phyloP scores from a whole-genome alignment of 2,797 vertebrate species.

The Podarcis siculus region DNA sequence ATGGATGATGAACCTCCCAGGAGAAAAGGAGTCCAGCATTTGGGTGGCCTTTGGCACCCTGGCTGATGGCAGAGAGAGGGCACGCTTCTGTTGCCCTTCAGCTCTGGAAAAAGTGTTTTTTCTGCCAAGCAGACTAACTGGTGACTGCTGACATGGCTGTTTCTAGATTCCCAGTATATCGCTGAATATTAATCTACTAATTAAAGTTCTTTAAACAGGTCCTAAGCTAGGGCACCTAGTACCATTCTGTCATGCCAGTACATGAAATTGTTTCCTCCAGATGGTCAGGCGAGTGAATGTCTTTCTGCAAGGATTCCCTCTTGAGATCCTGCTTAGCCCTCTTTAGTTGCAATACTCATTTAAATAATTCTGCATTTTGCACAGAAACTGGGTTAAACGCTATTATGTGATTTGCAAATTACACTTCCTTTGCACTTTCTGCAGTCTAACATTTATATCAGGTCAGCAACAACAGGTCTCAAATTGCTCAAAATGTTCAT shows the following conservation, averaged over 20 bases:
- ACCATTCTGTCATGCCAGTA: background rate
- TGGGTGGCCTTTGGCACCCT: no score
- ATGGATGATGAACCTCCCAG: no score
- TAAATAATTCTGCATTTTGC: background rate
- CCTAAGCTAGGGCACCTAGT: background rate
- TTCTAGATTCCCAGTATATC: background rate
- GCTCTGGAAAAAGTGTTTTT: no score
- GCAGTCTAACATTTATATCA: background rate
- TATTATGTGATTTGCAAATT: background rate
- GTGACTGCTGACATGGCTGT: background rate
- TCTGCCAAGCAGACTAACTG: background rate
- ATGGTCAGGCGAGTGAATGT: no score
- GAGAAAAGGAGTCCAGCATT: no score
- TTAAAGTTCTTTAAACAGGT: background rate
- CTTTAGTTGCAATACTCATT: background rate
- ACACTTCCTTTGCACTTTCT: background rate
- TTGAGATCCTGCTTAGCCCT: background rate
- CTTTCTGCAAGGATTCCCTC: background rate
- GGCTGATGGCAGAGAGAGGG: no score
- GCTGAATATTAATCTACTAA: background rate
- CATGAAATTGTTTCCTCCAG: background rate
- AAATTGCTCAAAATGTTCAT: constrained; percentile 6
- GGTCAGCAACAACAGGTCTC: background rate
- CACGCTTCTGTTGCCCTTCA: no score
- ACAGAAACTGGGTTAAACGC: background rate